Conservation (phyloP, 2,113 vertebrate genomes). For the Amia ocellicauda region DNA sequence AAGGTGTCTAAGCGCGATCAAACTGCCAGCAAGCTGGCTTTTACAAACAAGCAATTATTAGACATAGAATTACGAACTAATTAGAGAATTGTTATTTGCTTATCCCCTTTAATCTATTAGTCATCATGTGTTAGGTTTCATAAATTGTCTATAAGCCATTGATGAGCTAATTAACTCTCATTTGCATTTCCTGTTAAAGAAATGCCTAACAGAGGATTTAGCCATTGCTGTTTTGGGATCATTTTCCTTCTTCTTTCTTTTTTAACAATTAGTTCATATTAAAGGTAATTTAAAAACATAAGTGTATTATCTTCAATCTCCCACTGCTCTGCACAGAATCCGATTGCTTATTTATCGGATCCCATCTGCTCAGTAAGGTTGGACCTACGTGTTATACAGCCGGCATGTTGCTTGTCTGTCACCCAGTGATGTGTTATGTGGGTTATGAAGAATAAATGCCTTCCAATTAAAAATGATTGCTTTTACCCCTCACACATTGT, state of each 20-base stretch:
- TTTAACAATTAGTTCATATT: not conserved
- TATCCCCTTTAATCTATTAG: conserved; percentile 14
- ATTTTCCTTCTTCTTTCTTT: not conserved
- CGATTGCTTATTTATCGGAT: too few species aligned
- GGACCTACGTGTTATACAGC: too few species aligned
- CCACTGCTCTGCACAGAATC: too few species aligned
- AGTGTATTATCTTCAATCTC: not conserved
- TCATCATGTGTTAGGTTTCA: not conserved
- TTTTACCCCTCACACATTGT: too few species aligned
- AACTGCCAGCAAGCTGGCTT: not conserved
- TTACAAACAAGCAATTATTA: conserved; percentile 9
- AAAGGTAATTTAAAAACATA: conserved; percentile 7
- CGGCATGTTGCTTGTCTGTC: too few species aligned
- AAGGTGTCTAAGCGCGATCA: not conserved
- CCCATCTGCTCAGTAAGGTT: too few species aligned
- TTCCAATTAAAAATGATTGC: too few species aligned
- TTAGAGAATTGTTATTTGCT: conserved; percentile 9
- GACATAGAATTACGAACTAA: conserved; percentile 7
- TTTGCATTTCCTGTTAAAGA: conserved; percentile 13
- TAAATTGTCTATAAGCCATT: conserved; percentile 7
- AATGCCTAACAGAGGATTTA: conserved; percentile 13
- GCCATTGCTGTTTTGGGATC: not conserved
- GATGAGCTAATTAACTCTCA: conserved; percentile 20
- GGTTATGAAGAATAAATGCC: too few species aligned
- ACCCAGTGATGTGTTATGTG: too few species aligned